phyloP scores from a whole-genome alignment of 1,140 invertebrate species.

The Stegodyphus dumicola region DNA sequence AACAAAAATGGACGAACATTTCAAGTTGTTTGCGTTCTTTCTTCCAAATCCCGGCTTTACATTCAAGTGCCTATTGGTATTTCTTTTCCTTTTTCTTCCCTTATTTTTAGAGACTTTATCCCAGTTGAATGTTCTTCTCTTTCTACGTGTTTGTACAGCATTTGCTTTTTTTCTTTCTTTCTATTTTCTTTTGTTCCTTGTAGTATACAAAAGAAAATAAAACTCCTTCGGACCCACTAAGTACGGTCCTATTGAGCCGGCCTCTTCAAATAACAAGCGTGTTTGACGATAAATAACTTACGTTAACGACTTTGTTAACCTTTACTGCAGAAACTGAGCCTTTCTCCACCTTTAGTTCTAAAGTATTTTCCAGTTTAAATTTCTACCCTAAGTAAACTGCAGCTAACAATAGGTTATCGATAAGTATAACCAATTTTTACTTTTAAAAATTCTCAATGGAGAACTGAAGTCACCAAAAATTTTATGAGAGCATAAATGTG shows the following conservation, averaged over 20 bases:
- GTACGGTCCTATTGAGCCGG: conserved; percentile 41
- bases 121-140: conserved; percentile 18
- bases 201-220: conserved; percentile 45
- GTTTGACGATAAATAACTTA: conserved; percentile 56
- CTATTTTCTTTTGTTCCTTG: conserved; percentile 33
- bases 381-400: conserved; percentile 36
- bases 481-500: too few species aligned
- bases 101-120: conserved; percentile 10
- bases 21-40: conserved; percentile 56
- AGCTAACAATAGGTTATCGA: conserved; percentile 27
- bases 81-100: conserved; percentile 15
- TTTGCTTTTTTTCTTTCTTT: conserved; percentile 32
- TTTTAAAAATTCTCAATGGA: too few species aligned
- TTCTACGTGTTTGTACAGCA: conserved; percentile 40
- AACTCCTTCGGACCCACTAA: conserved; percentile 32
- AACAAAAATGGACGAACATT: conserved; percentile 33
- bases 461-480: too few species aligned
- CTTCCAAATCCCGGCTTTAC: conserved; percentile 55
- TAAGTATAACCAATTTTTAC: too few species aligned
- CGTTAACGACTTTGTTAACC: conserved; percentile 60
- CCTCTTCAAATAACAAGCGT: conserved; percentile 48
- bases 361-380: conserved; percentile 40
- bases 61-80: conserved; percentile 47
- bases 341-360: conserved; percentile 32
- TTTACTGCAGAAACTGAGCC: conserved; percentile 25